Evolutionary conservation across 2,888 invertebrate species (phyloP).

Genomic region (Pinctada fucata): DNA sequence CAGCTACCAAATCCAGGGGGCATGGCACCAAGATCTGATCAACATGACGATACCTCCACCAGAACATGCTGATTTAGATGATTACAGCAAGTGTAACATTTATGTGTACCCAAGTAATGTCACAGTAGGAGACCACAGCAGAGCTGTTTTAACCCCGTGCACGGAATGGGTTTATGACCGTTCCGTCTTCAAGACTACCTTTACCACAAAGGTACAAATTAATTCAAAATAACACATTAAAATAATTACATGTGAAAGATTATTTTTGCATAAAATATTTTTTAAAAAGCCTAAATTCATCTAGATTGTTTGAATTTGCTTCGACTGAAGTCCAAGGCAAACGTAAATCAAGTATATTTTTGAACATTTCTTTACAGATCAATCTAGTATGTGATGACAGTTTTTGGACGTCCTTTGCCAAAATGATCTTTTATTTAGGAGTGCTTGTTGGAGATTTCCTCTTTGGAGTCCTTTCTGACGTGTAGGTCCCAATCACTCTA

Average conservation of each 20-base stretch:
- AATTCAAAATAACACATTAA: too few relatives aligned
- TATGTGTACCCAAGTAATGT: conserved; percentile 11
- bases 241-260: too few relatives aligned
- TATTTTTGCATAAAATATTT: not conserved
- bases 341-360: too few relatives aligned
- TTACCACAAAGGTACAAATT: conserved; percentile 45
- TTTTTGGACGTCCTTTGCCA: conserved; percentile 30
- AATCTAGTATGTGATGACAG: conserved; percentile 37
- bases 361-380: conserved; percentile 10
- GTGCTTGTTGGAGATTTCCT: conserved; percentile 40
- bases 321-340: too few relatives aligned
- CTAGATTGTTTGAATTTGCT: too few relatives aligned
- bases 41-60: conserved; percentile 29
- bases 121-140: conserved; percentile 1
- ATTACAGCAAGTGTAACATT: conserved; percentile 27
- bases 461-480: conserved; percentile 37
- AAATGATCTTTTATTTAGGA: conserved; percentile 42
- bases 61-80: conserved; percentile 10
- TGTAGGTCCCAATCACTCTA: conserved; percentile 26
- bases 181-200: conserved; percentile 48
- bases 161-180: conserved; percentile 57
- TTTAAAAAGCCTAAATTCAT: not conserved
- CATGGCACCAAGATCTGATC: conserved; percentile 21
- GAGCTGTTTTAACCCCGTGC: conserved; percentile 31
- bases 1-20: conserved; percentile 24